phyloP scores from a whole-genome alignment of 2,888 invertebrate species.

The Erebia epiphron region DNA sequence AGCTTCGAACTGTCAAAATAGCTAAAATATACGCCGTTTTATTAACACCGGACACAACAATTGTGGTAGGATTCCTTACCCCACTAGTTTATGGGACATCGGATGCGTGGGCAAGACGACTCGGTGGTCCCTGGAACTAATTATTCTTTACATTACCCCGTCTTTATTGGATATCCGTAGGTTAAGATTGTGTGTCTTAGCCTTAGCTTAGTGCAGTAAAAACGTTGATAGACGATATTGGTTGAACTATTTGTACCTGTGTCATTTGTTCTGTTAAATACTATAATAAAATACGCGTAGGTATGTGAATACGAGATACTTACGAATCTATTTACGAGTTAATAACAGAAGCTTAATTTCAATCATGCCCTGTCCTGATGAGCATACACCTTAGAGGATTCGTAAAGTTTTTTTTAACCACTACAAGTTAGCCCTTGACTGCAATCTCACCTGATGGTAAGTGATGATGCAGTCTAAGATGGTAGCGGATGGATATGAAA shows the following conservation, averaged over 20 bases:
- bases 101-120: slow-evolving; percentile 64
- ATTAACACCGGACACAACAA: slow-evolving; percentile 78
- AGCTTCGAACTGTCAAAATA: slow-evolving; percentile 80
- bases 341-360: neutral
- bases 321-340: neutral
- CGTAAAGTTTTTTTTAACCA: neutral
- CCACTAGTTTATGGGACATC: slow-evolving; percentile 70
- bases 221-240: slow-evolving; percentile 22
- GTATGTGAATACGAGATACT: slow-evolving; percentile 5
- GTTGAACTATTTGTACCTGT: neutral
- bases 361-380: neutral
- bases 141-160: slow-evolving; percentile 50
- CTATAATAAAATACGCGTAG: slow-evolving; percentile 8
- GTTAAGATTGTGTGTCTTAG: slow-evolving; percentile 19
- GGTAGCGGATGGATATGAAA: neutral
- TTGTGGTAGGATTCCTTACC: slow-evolving; percentile 77
- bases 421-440: no score
- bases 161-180: slow-evolving; percentile 33
- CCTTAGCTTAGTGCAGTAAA: slow-evolving; percentile 20
- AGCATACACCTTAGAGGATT: neutral
- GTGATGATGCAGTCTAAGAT: no score
- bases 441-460: no score
- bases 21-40: slow-evolving; percentile 80
- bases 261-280: slow-evolving; percentile 5
- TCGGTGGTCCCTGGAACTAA: slow-evolving; percentile 66